Evolutionary conservation across 2,113 vertebrate species (phyloP).

Genomic region (Brachyistius frenatus): DNA sequence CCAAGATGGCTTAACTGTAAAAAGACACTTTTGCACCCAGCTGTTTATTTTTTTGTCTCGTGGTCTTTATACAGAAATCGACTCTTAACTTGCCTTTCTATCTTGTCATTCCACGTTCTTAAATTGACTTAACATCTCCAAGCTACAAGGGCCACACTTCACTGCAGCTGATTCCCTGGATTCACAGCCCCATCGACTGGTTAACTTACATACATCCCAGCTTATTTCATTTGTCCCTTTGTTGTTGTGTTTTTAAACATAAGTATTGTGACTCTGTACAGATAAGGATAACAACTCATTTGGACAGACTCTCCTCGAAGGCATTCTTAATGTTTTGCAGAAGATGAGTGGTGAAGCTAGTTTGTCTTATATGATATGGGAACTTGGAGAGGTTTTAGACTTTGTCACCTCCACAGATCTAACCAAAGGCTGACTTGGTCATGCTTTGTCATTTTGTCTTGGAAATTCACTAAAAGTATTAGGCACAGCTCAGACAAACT

Average conservation of each 20-base stretch:
- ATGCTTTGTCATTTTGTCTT: no score
- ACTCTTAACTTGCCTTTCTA: conserved; percentile 55
- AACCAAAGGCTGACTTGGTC: no score
- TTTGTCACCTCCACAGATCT: no score
- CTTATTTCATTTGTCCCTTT: background rate
- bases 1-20: conserved; percentile 67
- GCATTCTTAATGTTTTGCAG: no score
- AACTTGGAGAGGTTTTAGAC: no score
- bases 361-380: no score
- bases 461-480: no score
- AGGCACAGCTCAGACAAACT: no score
- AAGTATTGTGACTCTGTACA: background rate
- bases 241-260: background rate
- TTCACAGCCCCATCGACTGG: background rate
- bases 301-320: no score
- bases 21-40: conserved; percentile 62
- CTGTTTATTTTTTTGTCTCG: conserved; percentile 37
- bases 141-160: conserved; percentile 43
- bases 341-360: no score
- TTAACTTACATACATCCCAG: background rate
- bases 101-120: conserved; percentile 67
- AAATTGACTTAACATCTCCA: conserved; percentile 52
- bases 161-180: conserved; percentile 17
- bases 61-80: conserved; percentile 28
- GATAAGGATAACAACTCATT: no score